A percentile compares a stretch with the other conserved stretches of the same genome.
Evolutionary conservation across 1,140 invertebrate genomes (phyloP).

Genomic region (Ceratitis capitata): DNA sequence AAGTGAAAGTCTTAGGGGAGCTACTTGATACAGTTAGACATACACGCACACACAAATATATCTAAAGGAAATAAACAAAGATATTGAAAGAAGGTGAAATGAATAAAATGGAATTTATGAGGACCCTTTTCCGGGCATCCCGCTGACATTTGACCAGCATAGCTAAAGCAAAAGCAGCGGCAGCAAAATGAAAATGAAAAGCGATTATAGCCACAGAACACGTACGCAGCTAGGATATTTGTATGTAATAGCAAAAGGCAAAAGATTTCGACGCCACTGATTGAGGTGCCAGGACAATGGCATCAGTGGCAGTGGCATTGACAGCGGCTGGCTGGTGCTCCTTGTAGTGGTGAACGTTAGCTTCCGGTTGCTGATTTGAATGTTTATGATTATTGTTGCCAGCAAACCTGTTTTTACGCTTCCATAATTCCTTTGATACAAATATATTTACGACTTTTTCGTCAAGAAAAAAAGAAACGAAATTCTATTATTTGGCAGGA

Average conservation of each 20-base stretch:
- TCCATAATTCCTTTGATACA: background rate
- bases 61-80: background rate
- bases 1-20: conserved; percentile 12
- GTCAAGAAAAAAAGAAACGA: background rate
- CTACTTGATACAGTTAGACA: background rate
- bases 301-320: too few relatives aligned
- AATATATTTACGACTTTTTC: background rate
- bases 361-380: conserved; percentile 30
- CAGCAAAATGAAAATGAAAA: too few relatives aligned
- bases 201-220: background rate
- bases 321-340: background rate
- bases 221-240: background rate
- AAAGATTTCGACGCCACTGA: too few relatives aligned
- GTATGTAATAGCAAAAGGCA: too few relatives aligned
- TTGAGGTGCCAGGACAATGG: too few relatives aligned
- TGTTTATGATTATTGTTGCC: conserved; percentile 22
- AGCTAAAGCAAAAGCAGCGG: conserved; percentile 6
- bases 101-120: background rate
- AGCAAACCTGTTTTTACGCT: conserved; percentile 27
- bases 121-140: background rate
- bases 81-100: background rate
- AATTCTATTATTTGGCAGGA: background rate
- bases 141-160: conserved; percentile 23
- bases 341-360: background rate
- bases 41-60: background rate